Evolutionary conservation across 1,140 invertebrate species (phyloP), one percentile per base, ranked within the genome.

Genomic region (Drosophila pectinifera): DNA sequence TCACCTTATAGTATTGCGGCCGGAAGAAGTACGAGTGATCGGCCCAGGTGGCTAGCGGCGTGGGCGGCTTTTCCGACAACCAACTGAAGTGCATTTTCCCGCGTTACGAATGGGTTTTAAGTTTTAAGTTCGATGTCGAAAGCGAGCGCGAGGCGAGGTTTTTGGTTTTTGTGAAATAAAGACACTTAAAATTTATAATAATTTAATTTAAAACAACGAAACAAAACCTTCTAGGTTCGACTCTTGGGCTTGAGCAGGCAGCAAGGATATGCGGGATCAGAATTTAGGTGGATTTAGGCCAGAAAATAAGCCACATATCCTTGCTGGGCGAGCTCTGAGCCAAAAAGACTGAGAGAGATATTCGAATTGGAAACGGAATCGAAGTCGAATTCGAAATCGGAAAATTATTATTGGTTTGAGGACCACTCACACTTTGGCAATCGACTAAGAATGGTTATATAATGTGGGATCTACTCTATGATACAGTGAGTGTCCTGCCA

Each of bases 11-110:
- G 51, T 81, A 92, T 38, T 92, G 73, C 24, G 91, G 81, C 61
- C 81, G 91, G 74, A 92, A 91, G 38, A 77, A 91, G 69, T 91
- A 93, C 46, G 93, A 93, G 46, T 93, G 73, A 70, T 94, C 94
- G 69, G 93, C 91, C 94, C 91, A 92, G 62, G 90, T 92, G 53
- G 90, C 91, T 79, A 79, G 79, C 54, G 88, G 91, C 64, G 84
- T 69, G 62, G 90, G 73, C 62, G 78, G 18, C 64, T 90, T 91
- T 42, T 92, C 86, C 54, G 82, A 24, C 59, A 90, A 70, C 91
- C 91, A 92, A 88, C 91, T 91, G 83, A 92, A 92, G 76, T 92
- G 79, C 91, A 92, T 92, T 82, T 86, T 92, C 59, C 41, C 65
- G 51, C 57, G 49, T 68, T 81, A 70, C 46, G 57, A 63, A n/a